Evolutionary conservation across 2,113 vertebrate genomes (phyloP).

Genomic region (Gila orcuttii): DNA sequence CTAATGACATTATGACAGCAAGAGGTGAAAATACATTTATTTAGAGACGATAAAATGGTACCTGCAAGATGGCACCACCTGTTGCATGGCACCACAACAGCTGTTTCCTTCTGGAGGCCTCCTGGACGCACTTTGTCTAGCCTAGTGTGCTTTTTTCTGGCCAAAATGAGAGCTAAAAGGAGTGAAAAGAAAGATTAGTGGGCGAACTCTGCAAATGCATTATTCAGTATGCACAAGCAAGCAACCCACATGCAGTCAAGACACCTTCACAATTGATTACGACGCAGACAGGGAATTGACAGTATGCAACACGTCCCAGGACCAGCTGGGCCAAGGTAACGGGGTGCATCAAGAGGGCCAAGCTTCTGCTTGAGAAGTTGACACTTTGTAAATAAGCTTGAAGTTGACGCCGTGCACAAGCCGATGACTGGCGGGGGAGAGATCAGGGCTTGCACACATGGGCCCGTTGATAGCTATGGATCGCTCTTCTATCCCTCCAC

Average conservation of each 20-base stretch:
- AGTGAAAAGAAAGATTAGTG: conserved; percentile 4
- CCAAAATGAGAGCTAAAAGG: neutral
- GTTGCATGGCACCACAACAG: conserved; percentile 17
- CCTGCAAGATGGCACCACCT: conserved; percentile 8
- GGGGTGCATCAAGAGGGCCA: conserved; percentile 37
- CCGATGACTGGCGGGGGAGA: conserved; percentile 30
- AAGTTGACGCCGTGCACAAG: conserved; percentile 27
- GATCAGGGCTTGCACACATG: neutral
- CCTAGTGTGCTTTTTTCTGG: conserved; percentile 2
- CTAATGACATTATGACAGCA: conserved; percentile 20
- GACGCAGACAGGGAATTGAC: neutral
- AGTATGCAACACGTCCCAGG: neutral
- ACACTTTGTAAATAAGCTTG: conserved; percentile 54
- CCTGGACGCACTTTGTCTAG: conserved; percentile 25
- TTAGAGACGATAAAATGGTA: neutral
- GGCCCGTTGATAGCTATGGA: conserved; percentile 35
- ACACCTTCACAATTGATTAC: conserved; percentile 39
- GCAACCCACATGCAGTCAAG: conserved; percentile 12
- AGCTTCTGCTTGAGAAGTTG: conserved; percentile 45
- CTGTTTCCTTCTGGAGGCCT: conserved; percentile 20
- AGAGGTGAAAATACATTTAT: conserved; percentile 26
- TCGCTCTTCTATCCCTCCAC: neutral
- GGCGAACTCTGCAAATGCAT: conserved; percentile 32
- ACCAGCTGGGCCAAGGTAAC: conserved; percentile 17
- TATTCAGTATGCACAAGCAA: conserved; percentile 36